Percentiles rank a stretch among this genome's conserved stretches.
These are phyloP conservation scores for Acrobasis repandana DNA, from an alignment of 2,888 invertebrate genomes.

Conservation along the genomic window DNA sequence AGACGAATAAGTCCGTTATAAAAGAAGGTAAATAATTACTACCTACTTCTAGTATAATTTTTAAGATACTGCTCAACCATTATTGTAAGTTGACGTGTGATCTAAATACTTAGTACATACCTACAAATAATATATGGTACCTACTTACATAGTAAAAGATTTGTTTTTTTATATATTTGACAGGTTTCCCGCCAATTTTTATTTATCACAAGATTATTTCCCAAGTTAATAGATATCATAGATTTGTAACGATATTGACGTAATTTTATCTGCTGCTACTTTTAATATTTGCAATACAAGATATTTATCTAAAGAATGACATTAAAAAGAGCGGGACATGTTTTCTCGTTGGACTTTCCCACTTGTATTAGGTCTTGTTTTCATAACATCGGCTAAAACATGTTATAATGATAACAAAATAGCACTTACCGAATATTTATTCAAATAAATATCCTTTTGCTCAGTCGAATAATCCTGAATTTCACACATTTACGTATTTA, in stretches of 20 bases:
- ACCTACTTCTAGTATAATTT: too few relatives aligned
- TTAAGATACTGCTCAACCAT: too few relatives aligned
- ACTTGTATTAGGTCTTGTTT: conserved; percentile 58
- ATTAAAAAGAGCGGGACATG: conserved; percentile 81
- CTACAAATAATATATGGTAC: background rate
- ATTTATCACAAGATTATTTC: background rate
- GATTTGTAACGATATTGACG: background rate
- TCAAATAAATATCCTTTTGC: conserved; percentile 85
- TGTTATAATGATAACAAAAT: conserved; percentile 31
- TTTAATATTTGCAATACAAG: background rate
- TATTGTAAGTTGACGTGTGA: too few relatives aligned
- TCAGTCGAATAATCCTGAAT: conserved; percentile 86
- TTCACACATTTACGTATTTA: conserved; percentile 85
- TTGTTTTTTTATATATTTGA: too few relatives aligned
- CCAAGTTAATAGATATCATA: background rate
- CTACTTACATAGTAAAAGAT: background rate
- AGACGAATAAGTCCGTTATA: conserved; percentile 9
- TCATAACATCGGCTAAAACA: conserved; percentile 45
- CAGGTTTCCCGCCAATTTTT: conserved; percentile 27
- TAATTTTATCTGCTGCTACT: background rate
- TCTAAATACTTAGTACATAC: too few relatives aligned
- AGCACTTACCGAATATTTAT: conserved; percentile 87
- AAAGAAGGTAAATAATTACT: background rate
- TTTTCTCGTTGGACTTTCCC: conserved; percentile 71
- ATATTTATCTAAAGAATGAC: conserved; percentile 49